Conservation (phyloP, 2,113 vertebrate species). For the Paedocypris sp. region DNA sequence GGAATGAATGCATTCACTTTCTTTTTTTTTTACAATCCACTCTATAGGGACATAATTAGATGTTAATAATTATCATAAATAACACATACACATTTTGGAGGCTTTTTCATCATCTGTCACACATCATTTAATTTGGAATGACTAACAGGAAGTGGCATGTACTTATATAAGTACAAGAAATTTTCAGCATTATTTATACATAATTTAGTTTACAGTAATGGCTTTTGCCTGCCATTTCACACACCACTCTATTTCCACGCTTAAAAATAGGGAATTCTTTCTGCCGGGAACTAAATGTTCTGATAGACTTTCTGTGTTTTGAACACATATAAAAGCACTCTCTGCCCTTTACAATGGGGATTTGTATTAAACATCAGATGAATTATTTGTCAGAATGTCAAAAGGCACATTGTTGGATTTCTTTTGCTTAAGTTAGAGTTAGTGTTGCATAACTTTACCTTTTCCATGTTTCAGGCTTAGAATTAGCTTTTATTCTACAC, state of each 20-base stretch:
- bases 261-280: conserved; percentile 7
- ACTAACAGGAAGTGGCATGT: not conserved
- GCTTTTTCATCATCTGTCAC: too few species aligned
- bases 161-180: not conserved
- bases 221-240: conserved; percentile 1
- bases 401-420: conserved; percentile 31
- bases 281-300: not conserved
- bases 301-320: not conserved
- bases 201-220: not conserved
- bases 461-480: too few species aligned
- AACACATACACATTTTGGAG: too few species aligned
- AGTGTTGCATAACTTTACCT: too few species aligned
- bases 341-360: conserved; percentile 20
- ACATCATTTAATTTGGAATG: not conserved
- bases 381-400: conserved; percentile 40
- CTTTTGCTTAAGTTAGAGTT: conserved; percentile 1
- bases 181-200: conserved; percentile 5
- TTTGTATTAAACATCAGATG: conserved; percentile 36
- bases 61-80: too few species aligned
- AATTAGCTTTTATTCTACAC: too few species aligned
- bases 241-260: not conserved
- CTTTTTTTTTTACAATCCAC: not conserved
- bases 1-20: not conserved
- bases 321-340: not conserved
- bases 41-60: too few species aligned